phyloP scores from a whole-genome alignment of 2,113 vertebrate genomes.

The Rhadina sibilatrix region DNA sequence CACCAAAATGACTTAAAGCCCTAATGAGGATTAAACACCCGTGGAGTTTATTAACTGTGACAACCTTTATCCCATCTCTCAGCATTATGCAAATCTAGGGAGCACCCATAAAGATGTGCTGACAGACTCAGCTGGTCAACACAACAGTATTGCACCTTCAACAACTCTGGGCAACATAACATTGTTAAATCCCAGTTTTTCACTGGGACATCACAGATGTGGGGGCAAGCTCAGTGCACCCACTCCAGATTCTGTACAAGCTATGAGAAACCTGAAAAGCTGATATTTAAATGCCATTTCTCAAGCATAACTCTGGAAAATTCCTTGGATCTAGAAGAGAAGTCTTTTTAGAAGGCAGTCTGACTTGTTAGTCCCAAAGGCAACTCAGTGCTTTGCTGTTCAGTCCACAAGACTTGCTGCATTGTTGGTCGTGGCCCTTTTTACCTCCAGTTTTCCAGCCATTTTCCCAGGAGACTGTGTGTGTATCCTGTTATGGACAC shows the following conservation, averaged over 20 bases:
- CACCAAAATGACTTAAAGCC: not conserved
- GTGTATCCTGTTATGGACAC: not conserved
- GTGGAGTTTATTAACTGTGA: not conserved
- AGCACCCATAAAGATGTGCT: not conserved
- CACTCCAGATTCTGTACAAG: not conserved
- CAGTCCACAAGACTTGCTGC: not conserved
- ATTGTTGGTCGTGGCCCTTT: not conserved
- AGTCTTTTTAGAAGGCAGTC: not conserved
- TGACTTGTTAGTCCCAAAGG: not conserved
- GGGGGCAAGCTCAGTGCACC: not conserved
- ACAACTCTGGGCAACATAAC: accelerated
- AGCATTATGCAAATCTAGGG: not conserved
- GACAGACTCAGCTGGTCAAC: not conserved
- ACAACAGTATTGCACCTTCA: not conserved
- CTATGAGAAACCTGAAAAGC: not conserved
- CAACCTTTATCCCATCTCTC: not conserved
- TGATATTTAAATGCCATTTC: not conserved
- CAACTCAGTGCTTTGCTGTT: not conserved
- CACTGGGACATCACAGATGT: accelerated
- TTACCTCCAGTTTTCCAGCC: not conserved
- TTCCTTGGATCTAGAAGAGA: not conserved
- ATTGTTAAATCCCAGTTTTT: not conserved
- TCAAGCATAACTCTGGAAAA: not conserved
- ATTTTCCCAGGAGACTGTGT: not conserved
- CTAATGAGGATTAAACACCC: not conserved